Evolutionary conservation across 1,140 invertebrate species (phyloP).

Genomic region (Eciton burchellii): DNA sequence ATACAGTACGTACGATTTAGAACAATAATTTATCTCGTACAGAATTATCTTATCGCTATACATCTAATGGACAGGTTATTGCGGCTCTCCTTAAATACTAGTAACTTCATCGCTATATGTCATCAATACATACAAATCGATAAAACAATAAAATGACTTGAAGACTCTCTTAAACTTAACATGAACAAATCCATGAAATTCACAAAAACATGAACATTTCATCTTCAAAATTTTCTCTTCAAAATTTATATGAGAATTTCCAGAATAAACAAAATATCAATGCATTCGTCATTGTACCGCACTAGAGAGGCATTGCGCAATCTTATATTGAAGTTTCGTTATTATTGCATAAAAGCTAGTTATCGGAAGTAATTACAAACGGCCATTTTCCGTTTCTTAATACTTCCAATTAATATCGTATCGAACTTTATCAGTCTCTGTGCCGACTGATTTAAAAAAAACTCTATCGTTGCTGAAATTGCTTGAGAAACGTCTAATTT

Average conservation of each 20-base stretch:
- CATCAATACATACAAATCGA: conserved; percentile 22
- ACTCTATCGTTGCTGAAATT: too few relatives aligned
- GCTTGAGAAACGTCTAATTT: too few relatives aligned
- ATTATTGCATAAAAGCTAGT: conserved; percentile 20
- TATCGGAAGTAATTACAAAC: conserved; percentile 20
- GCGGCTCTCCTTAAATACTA: conserved; percentile 67
- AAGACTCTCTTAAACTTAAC: conserved; percentile 28
- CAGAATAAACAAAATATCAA: conserved; percentile 9
- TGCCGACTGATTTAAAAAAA: background rate
- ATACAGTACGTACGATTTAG: conserved; percentile 62
- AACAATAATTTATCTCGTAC: conserved; percentile 71
- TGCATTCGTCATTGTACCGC: background rate
- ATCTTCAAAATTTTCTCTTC: background rate
- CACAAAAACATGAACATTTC: background rate
- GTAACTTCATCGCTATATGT: conserved; percentile 39
- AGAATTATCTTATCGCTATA: conserved; percentile 73
- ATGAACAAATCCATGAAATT: background rate
- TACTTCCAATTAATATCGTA: conserved; percentile 48
- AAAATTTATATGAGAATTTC: background rate
- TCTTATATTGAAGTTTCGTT: conserved; percentile 29
- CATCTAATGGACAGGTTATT: conserved; percentile 78
- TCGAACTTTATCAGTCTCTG: conserved; percentile 24
- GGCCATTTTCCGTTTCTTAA: conserved; percentile 4
- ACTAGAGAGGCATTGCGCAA: background rate
- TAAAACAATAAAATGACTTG: conserved; percentile 37